Evolutionary conservation across 2,888 invertebrate genomes (phyloP).

Genomic region (Stegana nigrithorax): DNA sequence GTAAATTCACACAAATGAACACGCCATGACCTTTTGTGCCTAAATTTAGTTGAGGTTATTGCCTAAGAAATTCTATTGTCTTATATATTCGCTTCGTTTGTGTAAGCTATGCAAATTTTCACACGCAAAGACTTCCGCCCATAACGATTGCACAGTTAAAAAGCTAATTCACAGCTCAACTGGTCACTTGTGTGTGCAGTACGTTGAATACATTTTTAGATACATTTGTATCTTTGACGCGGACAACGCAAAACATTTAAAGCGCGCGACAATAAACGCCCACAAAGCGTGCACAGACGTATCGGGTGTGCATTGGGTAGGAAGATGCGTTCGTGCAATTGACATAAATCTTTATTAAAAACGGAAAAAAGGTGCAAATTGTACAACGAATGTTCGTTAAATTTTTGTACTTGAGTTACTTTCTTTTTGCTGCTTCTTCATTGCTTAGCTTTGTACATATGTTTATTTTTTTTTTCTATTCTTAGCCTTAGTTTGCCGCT

Average conservation of each 20-base stretch:
- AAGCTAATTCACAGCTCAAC: no score
- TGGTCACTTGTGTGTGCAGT: no score
- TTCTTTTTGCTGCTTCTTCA: not conserved
- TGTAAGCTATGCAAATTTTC: not conserved
- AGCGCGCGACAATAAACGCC: not conserved
- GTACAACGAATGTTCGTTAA: constrained; percentile 13
- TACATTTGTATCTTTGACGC: not conserved
- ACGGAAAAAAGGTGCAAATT: constrained; percentile 53
- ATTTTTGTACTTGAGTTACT: not conserved
- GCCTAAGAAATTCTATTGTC: no score
- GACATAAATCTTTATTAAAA: constrained; percentile 58
- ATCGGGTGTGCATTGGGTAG: not conserved
- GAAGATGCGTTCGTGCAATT: constrained; percentile 38
- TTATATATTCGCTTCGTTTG: no score
- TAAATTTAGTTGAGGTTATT: no score
- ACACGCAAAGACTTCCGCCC: no score
- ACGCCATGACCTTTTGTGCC: no score
- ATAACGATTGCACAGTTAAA: no score
- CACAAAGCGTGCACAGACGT: not conserved
- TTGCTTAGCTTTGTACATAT: not conserved
- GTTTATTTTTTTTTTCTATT: not conserved
- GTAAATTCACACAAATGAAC: no score
- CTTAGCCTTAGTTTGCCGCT: not conserved
- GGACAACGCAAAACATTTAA: constrained; percentile 5
- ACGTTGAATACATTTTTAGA: no score